These are phyloP conservation scores for Diarsia brunnea DNA, from an alignment of 2,888 invertebrate species.

Conservation along the genomic window DNA sequence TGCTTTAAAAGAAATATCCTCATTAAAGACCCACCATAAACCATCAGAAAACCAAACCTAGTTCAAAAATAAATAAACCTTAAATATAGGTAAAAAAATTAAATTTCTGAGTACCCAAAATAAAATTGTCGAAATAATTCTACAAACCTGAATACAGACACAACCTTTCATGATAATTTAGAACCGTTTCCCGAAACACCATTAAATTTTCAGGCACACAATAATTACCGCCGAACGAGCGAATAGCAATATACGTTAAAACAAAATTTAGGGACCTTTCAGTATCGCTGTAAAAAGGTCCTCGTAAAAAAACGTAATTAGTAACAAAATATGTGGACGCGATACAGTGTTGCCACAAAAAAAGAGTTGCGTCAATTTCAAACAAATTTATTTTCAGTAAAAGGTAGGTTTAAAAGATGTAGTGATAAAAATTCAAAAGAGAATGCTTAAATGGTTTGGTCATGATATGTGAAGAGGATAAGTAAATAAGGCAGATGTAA, in stretches of 20 bases:
- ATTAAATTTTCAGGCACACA: slow-evolving; percentile 38
- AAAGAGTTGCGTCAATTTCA: slow-evolving; percentile 23
- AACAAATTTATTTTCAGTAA: slow-evolving; percentile 17
- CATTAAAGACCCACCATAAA: no score
- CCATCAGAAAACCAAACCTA: no score
- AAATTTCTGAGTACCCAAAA: background rate
- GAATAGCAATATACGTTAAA: slow-evolving; percentile 66
- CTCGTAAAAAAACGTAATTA: slow-evolving; percentile 79
- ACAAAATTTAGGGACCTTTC: slow-evolving; percentile 53
- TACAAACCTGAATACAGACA: slow-evolving; percentile 19
- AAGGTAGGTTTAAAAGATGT: background rate
- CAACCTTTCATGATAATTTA: slow-evolving; percentile 28
- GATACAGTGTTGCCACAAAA: slow-evolving; percentile 43
- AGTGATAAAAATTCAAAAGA: no score
- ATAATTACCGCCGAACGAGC: slow-evolving; percentile 42
- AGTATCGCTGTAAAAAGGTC: slow-evolving; percentile 69
- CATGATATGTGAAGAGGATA: no score
- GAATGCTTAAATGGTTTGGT: no score
- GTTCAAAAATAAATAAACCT: slow-evolving; percentile 2
- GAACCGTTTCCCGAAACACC: slow-evolving; percentile 14
- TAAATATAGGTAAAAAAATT: background rate
- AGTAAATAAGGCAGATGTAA: no score
- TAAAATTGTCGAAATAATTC: slow-evolving; percentile 15
- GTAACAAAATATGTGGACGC: slow-evolving; percentile 66
- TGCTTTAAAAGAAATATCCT: background rate